phyloP scores from a whole-genome alignment of 2,888 invertebrate species.

The Diarsia brunnea region DNA sequence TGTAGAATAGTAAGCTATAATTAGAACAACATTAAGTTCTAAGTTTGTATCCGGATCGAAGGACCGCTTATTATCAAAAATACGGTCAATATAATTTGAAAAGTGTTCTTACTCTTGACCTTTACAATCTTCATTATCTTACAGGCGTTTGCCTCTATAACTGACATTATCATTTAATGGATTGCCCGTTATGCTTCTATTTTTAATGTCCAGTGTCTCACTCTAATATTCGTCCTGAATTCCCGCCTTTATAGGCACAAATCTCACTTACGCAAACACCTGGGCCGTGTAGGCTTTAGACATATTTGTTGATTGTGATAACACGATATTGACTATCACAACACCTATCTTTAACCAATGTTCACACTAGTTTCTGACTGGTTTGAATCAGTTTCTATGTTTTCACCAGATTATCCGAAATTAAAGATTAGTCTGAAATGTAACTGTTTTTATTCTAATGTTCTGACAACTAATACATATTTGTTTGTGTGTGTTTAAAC shows the following conservation, averaged over 20 bases:
- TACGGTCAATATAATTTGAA: conserved; percentile 5
- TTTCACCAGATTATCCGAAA: conserved; percentile 5
- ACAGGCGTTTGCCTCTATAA: background rate
- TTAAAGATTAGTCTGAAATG: background rate
- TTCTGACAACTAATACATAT: background rate
- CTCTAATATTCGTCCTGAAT: background rate
- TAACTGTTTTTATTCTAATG: background rate
- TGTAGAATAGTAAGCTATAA: background rate
- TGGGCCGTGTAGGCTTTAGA: background rate
- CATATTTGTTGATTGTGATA: conserved; percentile 7
- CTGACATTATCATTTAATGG: background rate
- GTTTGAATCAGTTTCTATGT: background rate
- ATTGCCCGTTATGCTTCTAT: background rate
- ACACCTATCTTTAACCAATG: conserved; percentile 25
- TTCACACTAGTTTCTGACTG: background rate
- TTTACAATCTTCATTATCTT: conserved; percentile 6
- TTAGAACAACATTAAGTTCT: background rate
- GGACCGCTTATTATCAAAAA: background rate
- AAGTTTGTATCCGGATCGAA: conserved; percentile 1
- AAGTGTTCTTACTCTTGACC: conserved; percentile 2
- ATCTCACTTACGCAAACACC: conserved; percentile 2
- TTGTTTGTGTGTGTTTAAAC: background rate
- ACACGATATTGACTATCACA: conserved; percentile 22
- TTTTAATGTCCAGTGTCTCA: background rate
- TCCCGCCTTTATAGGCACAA: background rate